A percentile compares a stretch with the other conserved stretches of the same genome.
Evolutionary conservation across 2,888 invertebrate genomes (phyloP).

Genomic region (Tetanocera ferruginea): DNA sequence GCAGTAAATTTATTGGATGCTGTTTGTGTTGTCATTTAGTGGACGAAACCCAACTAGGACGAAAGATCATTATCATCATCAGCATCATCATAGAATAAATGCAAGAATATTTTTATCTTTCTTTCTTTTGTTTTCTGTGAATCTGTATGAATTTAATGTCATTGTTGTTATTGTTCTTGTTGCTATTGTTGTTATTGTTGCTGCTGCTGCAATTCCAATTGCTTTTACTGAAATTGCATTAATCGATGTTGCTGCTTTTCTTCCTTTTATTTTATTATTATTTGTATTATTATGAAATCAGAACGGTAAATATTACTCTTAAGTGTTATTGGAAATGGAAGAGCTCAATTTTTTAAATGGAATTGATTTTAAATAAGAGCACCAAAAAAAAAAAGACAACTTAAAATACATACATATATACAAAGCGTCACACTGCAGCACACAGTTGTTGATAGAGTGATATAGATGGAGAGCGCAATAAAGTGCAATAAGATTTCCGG

Average conservation of each 20-base stretch:
- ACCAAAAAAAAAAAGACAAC: not conserved
- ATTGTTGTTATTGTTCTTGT: conserved; percentile 22
- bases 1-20: conserved; percentile 23
- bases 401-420: not conserved
- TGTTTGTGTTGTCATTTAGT: conserved; percentile 25
- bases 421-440: not conserved
- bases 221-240: conserved; percentile 40
- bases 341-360: conserved; percentile 32
- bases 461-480: too few species aligned
- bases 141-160: conserved; percentile 41
- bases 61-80: not conserved
- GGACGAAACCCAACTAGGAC: conserved; percentile 4
- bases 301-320: conserved; percentile 6
- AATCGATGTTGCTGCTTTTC: conserved; percentile 39
- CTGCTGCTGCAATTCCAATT: conserved; percentile 44
- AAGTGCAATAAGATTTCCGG: too few species aligned
- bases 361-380: conserved; percentile 36
- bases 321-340: conserved; percentile 15
- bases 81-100: not conserved
- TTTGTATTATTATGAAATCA: conserved; percentile 28
- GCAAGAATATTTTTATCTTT: not conserved
- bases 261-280: not conserved
- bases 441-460: not conserved
- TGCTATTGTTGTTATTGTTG: conserved; percentile 32
- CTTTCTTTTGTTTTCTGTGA: not conserved